A percentile compares a stretch with the other conserved stretches of the same genome.
These are phyloP conservation scores for Nomada flava DNA, from an alignment of 2,888 invertebrate species.

Conservation along the genomic window DNA sequence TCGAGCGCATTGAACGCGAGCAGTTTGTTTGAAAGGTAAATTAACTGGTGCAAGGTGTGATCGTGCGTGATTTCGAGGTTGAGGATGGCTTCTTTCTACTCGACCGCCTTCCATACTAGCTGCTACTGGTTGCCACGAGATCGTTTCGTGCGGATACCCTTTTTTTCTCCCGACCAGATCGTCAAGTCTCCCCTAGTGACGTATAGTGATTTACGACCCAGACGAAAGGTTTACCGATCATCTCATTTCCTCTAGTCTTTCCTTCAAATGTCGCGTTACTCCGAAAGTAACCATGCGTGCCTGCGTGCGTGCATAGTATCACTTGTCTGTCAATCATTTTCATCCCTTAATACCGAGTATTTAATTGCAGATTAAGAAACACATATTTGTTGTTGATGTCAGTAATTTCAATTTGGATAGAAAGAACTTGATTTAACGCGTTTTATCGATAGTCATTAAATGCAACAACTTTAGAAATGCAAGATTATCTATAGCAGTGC, in stretches of 20 bases:
- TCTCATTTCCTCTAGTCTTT: neutral
- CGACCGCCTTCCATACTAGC: slow-evolving; percentile 51
- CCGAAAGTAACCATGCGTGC: neutral
- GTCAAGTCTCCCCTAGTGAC: neutral
- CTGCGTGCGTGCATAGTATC: neutral
- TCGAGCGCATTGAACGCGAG: neutral
- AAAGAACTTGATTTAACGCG: neutral
- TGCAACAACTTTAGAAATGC: no score
- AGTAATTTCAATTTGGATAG: neutral
- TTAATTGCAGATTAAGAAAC: neutral
- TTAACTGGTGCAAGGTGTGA: slow-evolving; percentile 30
- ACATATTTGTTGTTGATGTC: neutral
- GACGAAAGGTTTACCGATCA: slow-evolving; percentile 13
- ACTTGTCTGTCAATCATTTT: slow-evolving; percentile 17
- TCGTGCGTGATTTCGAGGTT: slow-evolving; percentile 34
- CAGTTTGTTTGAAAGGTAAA: slow-evolving; percentile 3
- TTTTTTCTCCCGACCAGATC: slow-evolving; percentile 21
- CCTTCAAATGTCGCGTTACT: slow-evolving; percentile 6
- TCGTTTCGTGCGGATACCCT: slow-evolving; percentile 15
- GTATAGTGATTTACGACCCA: slow-evolving; percentile 13
- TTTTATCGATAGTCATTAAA: neutral
- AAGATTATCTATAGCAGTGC: no score
- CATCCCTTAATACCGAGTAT: neutral
- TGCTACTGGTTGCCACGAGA: slow-evolving; percentile 32
- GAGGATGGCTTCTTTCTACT: slow-evolving; percentile 46